These are phyloP conservation scores for Andrena camellia DNA, from an alignment of 2,888 invertebrate species.

Conservation along the genomic window DNA sequence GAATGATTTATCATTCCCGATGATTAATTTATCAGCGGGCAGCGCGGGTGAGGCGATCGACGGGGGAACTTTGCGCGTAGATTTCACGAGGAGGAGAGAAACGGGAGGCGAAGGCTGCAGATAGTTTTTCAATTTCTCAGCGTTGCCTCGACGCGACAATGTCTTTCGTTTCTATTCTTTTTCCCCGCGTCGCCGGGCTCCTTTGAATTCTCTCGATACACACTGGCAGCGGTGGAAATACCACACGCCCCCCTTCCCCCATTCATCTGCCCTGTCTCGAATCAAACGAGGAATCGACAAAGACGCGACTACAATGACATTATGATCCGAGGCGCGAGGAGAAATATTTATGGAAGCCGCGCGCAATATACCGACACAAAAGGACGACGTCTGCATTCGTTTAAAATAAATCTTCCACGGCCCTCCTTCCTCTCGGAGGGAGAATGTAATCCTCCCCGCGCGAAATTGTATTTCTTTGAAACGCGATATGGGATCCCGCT, in stretches of 20 bases:
- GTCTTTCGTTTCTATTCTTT: slow-evolving; percentile 11
- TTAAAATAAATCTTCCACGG: slow-evolving; percentile 30
- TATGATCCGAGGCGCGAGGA: slow-evolving; percentile 26
- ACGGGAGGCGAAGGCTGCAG: slow-evolving; percentile 14
- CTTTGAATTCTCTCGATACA: slow-evolving; percentile 57
- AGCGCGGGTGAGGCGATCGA: background rate
- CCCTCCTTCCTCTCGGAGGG: too few species aligned
- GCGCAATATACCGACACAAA: slow-evolving; percentile 29
- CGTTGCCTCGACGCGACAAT: slow-evolving; percentile 10
- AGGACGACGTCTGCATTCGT: slow-evolving; percentile 19
- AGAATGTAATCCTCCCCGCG: background rate
- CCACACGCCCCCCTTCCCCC: too few species aligned
- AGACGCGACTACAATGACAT: slow-evolving; percentile 36
- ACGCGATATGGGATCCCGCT: background rate
- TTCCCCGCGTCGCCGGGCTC: slow-evolving; percentile 34
- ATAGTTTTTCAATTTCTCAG: slow-evolving; percentile 65
- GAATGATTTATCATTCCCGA: background rate
- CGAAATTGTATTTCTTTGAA: slow-evolving; percentile 19
- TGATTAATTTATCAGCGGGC: background rate
- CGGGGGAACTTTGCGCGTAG: background rate
- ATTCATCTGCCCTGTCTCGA: slow-evolving; percentile 5
- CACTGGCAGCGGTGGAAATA: slow-evolving; percentile 28
- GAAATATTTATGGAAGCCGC: slow-evolving; percentile 48
- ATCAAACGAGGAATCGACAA: slow-evolving; percentile 41
- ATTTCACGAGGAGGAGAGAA: background rate